Evolutionary conservation across 2,113 vertebrate species (phyloP).

Genomic region (Lutjanus erythropterus): DNA sequence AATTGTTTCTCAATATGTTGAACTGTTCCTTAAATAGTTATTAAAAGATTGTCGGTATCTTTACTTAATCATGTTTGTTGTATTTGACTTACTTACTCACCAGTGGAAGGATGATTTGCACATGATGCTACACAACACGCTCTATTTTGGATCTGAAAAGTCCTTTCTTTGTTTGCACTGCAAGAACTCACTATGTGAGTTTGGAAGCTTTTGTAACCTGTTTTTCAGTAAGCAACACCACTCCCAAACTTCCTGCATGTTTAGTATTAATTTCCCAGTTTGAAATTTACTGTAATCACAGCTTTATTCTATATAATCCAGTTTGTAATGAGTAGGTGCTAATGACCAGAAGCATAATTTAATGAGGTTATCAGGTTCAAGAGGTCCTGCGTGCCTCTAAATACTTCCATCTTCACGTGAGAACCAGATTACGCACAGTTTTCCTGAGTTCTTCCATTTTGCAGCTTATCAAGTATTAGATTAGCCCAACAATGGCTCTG

Average conservation of each 20-base stretch:
- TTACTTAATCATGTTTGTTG: not conserved
- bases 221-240: not conserved
- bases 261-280: not conserved
- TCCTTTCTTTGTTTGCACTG: not conserved
- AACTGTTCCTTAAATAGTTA: not conserved
- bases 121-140: not conserved
- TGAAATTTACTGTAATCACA: not conserved
- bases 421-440: not conserved
- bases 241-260: not conserved
- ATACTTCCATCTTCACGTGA: not conserved
- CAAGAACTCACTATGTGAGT: not conserved
- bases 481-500: not conserved
- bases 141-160: not conserved
- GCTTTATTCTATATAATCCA: not conserved
- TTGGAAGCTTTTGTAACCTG: not conserved
- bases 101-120: not conserved
- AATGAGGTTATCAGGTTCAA: not conserved
- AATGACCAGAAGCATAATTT: not conserved
- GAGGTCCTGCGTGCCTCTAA: not conserved
- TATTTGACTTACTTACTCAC: not conserved
- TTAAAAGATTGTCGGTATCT: not conserved
- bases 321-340: not conserved
- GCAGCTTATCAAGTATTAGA: not conserved
- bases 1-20: not conserved
- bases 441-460: not conserved